A percentile compares a stretch with the other conserved stretches of the same genome.
These are phyloP conservation scores for Drosophila sp. DNA, from an alignment of 1,140 invertebrate species.

Conservation along the genomic window DNA sequence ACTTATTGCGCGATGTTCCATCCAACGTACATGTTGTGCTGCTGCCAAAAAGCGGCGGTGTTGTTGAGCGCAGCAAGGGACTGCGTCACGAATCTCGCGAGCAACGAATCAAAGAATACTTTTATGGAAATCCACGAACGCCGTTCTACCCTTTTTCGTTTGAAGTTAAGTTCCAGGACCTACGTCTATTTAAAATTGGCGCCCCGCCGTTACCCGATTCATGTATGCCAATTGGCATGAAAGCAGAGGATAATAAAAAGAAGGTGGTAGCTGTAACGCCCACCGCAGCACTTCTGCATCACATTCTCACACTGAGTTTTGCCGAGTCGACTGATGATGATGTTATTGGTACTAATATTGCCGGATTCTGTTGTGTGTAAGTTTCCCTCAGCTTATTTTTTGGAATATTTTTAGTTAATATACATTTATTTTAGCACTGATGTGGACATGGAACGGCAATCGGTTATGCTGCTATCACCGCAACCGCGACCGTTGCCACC, in stretches of 20 bases:
- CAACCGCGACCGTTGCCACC: constrained; percentile 96
- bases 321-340: constrained; percentile 90
- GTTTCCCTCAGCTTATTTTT: constrained; percentile 83
- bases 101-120: constrained; percentile 95
- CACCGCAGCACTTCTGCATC: constrained; percentile 91
- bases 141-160: constrained; percentile 96
- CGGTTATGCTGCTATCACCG: constrained; percentile 95
- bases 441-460: constrained; percentile 94
- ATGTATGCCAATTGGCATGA: constrained; percentile 98
- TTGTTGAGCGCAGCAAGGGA: constrained; percentile 92
- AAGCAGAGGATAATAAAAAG: constrained; percentile 95
- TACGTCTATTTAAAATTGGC: constrained; percentile 97
- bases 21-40: constrained; percentile 96
- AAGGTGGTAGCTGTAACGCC: constrained; percentile 94
- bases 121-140: constrained; percentile 92
- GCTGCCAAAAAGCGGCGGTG: constrained; percentile 98
- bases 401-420: not conserved
- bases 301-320: constrained; percentile 94
- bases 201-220: constrained; percentile 96
- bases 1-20: constrained; percentile 96
- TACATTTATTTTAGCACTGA: constrained; percentile 89
- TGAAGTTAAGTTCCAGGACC: constrained; percentile 94
- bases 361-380: constrained; percentile 97
- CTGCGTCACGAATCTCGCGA: constrained; percentile 91
- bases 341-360: constrained; percentile 94